phyloP scores from a whole-genome alignment of 2,888 invertebrate genomes.

The Coenonympha glycerion region DNA sequence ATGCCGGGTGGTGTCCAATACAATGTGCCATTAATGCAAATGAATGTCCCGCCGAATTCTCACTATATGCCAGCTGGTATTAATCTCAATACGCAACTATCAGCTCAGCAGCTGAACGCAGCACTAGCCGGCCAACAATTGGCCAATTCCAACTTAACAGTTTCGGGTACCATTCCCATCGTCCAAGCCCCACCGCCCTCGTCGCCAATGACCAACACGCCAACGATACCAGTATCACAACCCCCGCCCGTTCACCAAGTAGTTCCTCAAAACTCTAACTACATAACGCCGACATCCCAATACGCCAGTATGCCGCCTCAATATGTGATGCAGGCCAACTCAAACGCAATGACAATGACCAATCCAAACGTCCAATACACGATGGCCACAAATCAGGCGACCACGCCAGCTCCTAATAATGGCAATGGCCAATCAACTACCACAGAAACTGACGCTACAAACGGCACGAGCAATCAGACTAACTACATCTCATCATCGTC shows the following conservation, averaged over 20 bases:
- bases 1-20: conserved; percentile 64
- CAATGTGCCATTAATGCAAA: conserved; percentile 63
- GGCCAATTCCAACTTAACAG: conserved; percentile 46
- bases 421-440: conserved; percentile 49
- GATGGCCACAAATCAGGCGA: conserved; percentile 45
- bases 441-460: conserved; percentile 48
- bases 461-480: conserved; percentile 51
- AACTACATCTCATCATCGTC: conserved; percentile 66
- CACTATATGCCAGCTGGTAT: conserved; percentile 64
- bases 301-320: conserved; percentile 57
- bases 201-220: conserved; percentile 46
- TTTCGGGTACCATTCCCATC: conserved; percentile 57
- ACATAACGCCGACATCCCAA: conserved; percentile 58
- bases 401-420: conserved; percentile 41
- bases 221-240: conserved; percentile 49
- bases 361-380: conserved; percentile 58
- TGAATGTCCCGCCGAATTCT: conserved; percentile 61
- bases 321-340: conserved; percentile 60
- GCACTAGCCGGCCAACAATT: conserved; percentile 61
- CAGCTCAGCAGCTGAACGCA: conserved; percentile 65
- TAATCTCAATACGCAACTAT: conserved; percentile 62
- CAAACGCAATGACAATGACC: conserved; percentile 46
- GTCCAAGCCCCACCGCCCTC: conserved; percentile 58
- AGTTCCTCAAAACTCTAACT: conserved; percentile 52
- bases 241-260: conserved; percentile 55